Evolutionary conservation across 2,888 invertebrate species (phyloP).

Genomic region (Ornithoptera priamus): DNA sequence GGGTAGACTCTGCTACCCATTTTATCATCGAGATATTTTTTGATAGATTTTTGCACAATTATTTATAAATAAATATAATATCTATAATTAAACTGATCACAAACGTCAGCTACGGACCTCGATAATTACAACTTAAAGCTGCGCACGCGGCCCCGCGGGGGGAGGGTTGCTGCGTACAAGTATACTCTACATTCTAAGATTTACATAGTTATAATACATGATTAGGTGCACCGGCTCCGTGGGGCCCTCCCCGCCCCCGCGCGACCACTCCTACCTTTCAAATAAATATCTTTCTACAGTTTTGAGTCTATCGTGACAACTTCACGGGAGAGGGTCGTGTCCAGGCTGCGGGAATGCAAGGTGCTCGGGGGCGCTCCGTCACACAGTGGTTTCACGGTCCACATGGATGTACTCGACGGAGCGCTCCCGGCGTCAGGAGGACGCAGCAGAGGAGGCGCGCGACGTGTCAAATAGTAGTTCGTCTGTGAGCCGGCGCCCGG

Average conservation of each 20-base stretch:
- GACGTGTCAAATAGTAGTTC: conserved; percentile 84
- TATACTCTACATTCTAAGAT: conserved; percentile 18
- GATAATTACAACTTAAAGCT: conserved; percentile 13
- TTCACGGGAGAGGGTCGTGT: conserved; percentile 25
- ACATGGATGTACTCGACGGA: conserved; percentile 96
- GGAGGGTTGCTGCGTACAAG: background rate
- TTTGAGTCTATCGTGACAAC: conserved; percentile 6
- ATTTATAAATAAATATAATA: conserved; percentile 12
- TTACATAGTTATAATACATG: conserved; percentile 21
- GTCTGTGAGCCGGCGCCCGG: conserved; percentile 84
- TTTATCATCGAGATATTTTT: too few species aligned
- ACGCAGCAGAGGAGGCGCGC: conserved; percentile 75
- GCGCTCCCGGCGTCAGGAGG: conserved; percentile 94
- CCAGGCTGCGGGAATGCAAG: background rate
- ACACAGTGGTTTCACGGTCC: conserved; percentile 96
- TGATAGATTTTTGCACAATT: too few species aligned
- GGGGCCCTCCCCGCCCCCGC: conserved; percentile 12
- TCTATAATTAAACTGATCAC: conserved; percentile 5
- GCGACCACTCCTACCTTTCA: conserved; percentile 24
- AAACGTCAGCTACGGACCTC: conserved; percentile 12
- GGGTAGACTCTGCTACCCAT: too few species aligned
- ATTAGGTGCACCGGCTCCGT: conserved; percentile 1
- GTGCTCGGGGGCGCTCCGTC: conserved; percentile 66
- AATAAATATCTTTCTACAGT: conserved; percentile 26
- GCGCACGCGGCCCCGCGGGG: conserved; percentile 4